Evolutionary conservation across 1,140 invertebrate genomes (phyloP), one percentile per base, ranked within the genome.

Genomic region (Musca domestica): DNA sequence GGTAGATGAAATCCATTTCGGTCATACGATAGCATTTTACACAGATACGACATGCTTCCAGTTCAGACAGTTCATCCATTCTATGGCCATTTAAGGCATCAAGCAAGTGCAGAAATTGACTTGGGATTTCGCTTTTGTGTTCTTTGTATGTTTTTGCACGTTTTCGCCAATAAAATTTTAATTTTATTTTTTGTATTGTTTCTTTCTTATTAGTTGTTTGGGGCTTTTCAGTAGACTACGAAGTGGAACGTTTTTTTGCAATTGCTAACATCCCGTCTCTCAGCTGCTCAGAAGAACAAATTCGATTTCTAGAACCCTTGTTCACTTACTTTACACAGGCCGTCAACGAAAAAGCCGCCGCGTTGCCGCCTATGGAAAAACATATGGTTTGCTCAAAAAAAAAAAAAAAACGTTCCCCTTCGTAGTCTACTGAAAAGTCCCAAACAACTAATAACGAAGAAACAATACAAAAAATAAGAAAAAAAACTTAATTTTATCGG

Each of bases 31-130:
- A 69, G 34, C 64, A 69, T 46, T 54, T 66, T 30, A 52, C 68
- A 58, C 68, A 69, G 10, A 69, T 64, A 46, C 68, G 63, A 56
- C 68, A 69, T 27, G 68, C 63, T 63, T 66, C 51, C 49, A 69
- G 48, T 48, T 64, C 47, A 17, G 61, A 61, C 48, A 64, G 17
- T 63, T 52, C 10, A 52, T 64, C 67, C 67, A 68, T 68, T 41
- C 34, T 41, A 7, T 41, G 34, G 34, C 34, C 34, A 41, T 41
- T 41, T 41, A 41, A 41, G 34, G 34, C 34, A 41, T 30, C 27
- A 41, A n/a, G 12, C 25, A 30, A 23, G 22, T 52, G 64, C 49
- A 66, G 27, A 65, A 19, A 25, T 23, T n/a, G 0, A 27, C 5
- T 5, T 30, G 2, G 23, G 23, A 20, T 54, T 41, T 0, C 3